phyloP scores from a whole-genome alignment of 2,113 vertebrate genomes.

The human (Homo sapiens) region DNA sequence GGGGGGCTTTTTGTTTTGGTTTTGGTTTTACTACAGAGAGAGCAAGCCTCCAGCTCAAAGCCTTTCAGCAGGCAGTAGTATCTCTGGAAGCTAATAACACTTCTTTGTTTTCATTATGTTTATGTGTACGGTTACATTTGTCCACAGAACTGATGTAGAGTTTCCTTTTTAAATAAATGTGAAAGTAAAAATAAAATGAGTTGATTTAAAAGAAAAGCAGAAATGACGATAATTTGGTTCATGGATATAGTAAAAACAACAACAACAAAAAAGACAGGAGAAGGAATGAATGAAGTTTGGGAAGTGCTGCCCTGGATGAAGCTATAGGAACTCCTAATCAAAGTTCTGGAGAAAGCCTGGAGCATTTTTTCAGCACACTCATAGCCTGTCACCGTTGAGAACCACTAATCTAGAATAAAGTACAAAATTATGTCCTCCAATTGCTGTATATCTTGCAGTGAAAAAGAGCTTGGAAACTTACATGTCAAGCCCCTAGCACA shows the following conservation, averaged over 20 bases:
- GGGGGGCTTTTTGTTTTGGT: not conserved
- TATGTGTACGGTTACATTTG: not conserved
- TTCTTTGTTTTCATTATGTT: not conserved
- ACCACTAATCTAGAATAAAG: not conserved
- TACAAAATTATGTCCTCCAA: not conserved
- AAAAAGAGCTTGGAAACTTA: not conserved
- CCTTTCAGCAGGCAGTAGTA: not conserved
- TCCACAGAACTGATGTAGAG: not conserved
- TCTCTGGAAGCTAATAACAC: not conserved
- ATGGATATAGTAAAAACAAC: not conserved
- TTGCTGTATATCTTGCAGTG: not conserved
- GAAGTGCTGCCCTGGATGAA: not conserved
- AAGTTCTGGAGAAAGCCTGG: not conserved
- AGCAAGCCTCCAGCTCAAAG: not conserved
- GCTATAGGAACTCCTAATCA: not conserved
- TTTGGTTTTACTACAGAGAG: not conserved
- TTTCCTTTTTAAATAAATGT: conserved; percentile 8
- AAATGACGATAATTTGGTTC: not conserved
- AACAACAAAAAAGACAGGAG: not conserved
- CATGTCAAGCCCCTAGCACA: not conserved
- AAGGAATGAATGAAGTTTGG: conserved; percentile 2
- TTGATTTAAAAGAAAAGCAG: conserved; percentile 1
- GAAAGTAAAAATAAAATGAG: not conserved
- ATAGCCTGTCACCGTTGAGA: not conserved
- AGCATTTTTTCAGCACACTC: not conserved